These are phyloP conservation scores for Lemur catta DNA, from an alignment of 2,797 vertebrate genomes.

Conservation along the genomic window DNA sequence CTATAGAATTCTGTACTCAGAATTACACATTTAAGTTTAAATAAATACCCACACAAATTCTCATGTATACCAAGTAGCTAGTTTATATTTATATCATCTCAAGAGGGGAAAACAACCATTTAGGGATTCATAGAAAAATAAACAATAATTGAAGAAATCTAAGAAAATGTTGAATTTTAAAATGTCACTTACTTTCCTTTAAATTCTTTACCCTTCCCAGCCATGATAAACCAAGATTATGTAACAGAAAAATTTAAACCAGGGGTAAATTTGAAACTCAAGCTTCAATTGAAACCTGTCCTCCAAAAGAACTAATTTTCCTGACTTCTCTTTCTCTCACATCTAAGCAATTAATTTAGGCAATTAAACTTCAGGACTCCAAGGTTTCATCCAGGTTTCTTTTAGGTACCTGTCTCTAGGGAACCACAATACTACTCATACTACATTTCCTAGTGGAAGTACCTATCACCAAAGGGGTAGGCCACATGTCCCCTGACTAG, in stretches of 20 bases:
- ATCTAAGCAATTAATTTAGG: conserved; percentile 38
- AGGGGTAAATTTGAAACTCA: conserved; percentile 51
- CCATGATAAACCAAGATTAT: conserved; percentile 34
- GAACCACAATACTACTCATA: conserved; percentile 31
- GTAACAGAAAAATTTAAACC: conserved; percentile 42
- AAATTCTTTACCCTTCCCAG: background rate
- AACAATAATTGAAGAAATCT: conserved; percentile 41
- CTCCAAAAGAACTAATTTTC: conserved; percentile 51
- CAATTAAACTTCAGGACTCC: conserved; percentile 13
- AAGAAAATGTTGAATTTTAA: conserved; percentile 52
- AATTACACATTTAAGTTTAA: conserved; percentile 35
- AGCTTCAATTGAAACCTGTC: conserved; percentile 48
- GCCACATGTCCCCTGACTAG: background rate
- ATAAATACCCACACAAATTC: conserved; percentile 59
- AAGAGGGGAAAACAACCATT: conserved; percentile 48
- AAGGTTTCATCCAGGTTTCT: conserved; percentile 16
- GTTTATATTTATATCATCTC: conserved; percentile 55
- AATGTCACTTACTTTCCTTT: conserved; percentile 46
- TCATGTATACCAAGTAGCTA: conserved; percentile 59
- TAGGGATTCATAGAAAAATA: conserved; percentile 54
- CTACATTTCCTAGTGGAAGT: background rate
- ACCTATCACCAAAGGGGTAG: background rate
- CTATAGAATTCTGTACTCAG: conserved; percentile 10
- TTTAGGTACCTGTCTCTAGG: background rate
- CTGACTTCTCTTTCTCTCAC: conserved; percentile 28